phyloP scores from a whole-genome alignment of 2,888 invertebrate genomes.

The Leptogaster cylindrica region DNA sequence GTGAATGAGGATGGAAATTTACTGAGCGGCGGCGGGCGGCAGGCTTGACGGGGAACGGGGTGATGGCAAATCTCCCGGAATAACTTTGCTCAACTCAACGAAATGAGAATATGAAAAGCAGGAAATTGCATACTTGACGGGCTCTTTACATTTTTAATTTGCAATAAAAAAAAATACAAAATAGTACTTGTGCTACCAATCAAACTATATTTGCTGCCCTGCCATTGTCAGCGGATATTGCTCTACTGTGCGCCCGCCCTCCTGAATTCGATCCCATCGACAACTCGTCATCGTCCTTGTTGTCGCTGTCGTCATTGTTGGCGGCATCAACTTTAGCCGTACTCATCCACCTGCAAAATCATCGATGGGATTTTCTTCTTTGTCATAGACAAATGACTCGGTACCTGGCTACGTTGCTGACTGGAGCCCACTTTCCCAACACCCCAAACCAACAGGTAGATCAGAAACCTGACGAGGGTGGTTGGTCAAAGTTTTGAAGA shows the following conservation, averaged over 20 bases:
- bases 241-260: neutral
- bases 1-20: slow-evolving; percentile 16
- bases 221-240: slow-evolving; percentile 26
- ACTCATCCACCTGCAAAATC: no score
- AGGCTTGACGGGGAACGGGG: neutral
- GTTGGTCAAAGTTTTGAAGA: no score
- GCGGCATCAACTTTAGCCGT: no score
- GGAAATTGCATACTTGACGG: slow-evolving; percentile 39
- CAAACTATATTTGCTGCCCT: slow-evolving; percentile 28
- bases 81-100: slow-evolving; percentile 33
- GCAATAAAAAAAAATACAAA: slow-evolving; percentile 39
- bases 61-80: slow-evolving; percentile 18
- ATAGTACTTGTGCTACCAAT: slow-evolving; percentile 33
- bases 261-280: slow-evolving; percentile 5
- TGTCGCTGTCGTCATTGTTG: no score
- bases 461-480: no score
- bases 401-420: no score
- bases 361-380: no score
- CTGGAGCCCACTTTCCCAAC: no score
- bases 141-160: slow-evolving; percentile 40
- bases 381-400: no score
- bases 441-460: no score
- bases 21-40: neutral
- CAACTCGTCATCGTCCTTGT: no score
- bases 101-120: slow-evolving; percentile 37